phyloP scores from a whole-genome alignment of 2,888 invertebrate species.

The Odontocolon sp. region DNA sequence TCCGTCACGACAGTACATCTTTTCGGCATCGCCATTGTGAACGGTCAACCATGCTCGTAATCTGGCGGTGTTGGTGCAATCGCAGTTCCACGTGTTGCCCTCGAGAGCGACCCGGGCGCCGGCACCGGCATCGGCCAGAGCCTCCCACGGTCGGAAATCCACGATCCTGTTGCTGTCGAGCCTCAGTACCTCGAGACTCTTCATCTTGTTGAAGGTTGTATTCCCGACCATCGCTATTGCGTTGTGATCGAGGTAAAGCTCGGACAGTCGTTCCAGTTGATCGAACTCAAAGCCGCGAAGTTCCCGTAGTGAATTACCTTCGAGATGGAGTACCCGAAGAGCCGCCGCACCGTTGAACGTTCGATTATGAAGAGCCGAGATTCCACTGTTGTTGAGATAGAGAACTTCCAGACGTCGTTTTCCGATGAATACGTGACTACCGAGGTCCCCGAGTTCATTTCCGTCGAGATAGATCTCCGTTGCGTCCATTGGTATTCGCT shows the following conservation, averaged over 20 bases:
- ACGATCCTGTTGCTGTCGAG: constrained; percentile 90
- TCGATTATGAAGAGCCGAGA: constrained; percentile 89
- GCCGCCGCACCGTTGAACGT: constrained; percentile 91
- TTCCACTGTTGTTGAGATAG: constrained; percentile 90
- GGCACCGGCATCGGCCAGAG: constrained; percentile 82
- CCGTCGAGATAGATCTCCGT: constrained; percentile 94
- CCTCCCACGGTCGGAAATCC: constrained; percentile 88
- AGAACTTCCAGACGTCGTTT: constrained; percentile 90
- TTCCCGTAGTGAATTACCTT: constrained; percentile 88
- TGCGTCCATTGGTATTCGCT: constrained; percentile 93
- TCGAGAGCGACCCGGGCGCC: constrained; percentile 87
- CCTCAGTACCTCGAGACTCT: constrained; percentile 87
- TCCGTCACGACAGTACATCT: constrained; percentile 86
- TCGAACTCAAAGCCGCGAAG: constrained; percentile 91
- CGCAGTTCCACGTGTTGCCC: constrained; percentile 92
- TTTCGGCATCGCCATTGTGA: constrained; percentile 86
- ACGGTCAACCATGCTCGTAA: constrained; percentile 87
- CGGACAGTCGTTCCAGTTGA: constrained; percentile 87
- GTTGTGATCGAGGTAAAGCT: constrained; percentile 90
- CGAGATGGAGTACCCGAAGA: constrained; percentile 88
- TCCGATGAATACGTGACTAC: constrained; percentile 93
- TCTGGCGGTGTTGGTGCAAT: constrained; percentile 87
- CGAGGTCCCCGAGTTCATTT: constrained; percentile 89
- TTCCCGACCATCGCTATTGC: constrained; percentile 88
- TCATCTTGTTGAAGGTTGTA: constrained; percentile 89